Base-by-base conservation (phyloP, 1,140 invertebrate species). In the Dolichoris vasculosae region DNA sequence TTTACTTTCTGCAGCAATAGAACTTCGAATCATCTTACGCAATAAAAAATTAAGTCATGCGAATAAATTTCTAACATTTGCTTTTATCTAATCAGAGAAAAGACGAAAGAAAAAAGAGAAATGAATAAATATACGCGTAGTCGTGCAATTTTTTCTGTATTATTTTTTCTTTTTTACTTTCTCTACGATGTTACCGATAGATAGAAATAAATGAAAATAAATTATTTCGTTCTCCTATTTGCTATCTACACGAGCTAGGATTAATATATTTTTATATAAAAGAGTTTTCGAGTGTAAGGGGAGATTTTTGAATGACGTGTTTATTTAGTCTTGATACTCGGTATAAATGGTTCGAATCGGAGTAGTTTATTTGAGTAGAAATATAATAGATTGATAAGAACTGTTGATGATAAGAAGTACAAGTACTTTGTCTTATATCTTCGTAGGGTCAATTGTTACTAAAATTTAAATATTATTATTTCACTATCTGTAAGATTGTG, bases 51-150 rank as follows among this genome's bases (percentile, higher is more conserved):
- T 48, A 17, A 17, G 43, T 78, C 76, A 32, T 26, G 32, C 43
- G 48, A 59, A 78, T 38, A 26, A 59, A 51, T 59, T 78, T 59
- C 48, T 78, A 78, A 59, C 35, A 15, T 15, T 35, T 11, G 6
- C 35, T 23, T 78, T 78, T 76, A 78, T 78, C 32, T 78, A 78
- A 78, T 78, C 48, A 23, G 3, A 17, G 55, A 26, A 9, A 59
- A 59, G 55, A 59, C 23, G 55, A 23, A 59, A 59, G 13, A 26
- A 4, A 55, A 17, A 59, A 59, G 13, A 59, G 3, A 2, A 59
- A 59, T 26, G 13, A 59, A 59, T 59, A 59, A 46, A 13, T 46
- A 13, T 46, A 13, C 9, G 26, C 9, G 6, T 26, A 17, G 9
- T 2, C 23, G 23, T 59, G 55, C 55, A 2, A 20, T 59, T 59